Evolutionary conservation across 2,113 vertebrate genomes (phyloP).

Genomic region (pig (Sus scrofa)): T2T-Sscrofa CM000830.6:5329501-5330000

Average conservation of each 20-base stretch:
- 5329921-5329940: fast-evolving
- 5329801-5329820: background rate
- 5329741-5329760: no score
- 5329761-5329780: fast-evolving
- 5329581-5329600: fast-evolving
- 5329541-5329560: background rate
- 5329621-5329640: background rate
- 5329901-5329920: background rate
- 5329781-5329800: no score
- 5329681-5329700: background rate
- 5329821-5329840: fast-evolving
- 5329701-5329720: no score
- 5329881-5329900: background rate
- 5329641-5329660: background rate
- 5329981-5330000: background rate
- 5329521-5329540: background rate
- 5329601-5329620: background rate
- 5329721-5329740: fast-evolving
- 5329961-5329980: background rate
- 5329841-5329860: fast-evolving
- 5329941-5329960: fast-evolving
- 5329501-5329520: background rate
- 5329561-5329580: background rate
- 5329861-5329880: background rate
- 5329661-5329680: background rate